Percentiles rank a stretch among this genome's conserved stretches.
Evolutionary conservation across 1,140 invertebrate species (phyloP).

Genomic region (Amphibalanus amphitrite): DNA sequence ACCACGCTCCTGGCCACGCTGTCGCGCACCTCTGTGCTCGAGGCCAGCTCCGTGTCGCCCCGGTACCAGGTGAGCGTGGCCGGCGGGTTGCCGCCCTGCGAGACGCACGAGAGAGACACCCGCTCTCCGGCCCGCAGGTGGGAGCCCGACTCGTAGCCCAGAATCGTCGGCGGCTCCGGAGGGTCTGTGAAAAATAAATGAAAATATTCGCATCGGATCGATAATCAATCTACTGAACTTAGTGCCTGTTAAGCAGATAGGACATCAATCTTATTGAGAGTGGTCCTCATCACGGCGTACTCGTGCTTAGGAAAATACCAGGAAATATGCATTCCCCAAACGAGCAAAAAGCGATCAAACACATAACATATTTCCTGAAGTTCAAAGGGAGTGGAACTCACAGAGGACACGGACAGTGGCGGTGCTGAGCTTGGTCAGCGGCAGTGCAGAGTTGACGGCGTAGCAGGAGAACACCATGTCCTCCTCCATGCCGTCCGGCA

Average conservation of each 20-base stretch:
- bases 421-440: constrained; percentile 66
- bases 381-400: constrained; percentile 48
- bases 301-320: too few species aligned
- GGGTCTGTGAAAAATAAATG: constrained; percentile 29
- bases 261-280: too few species aligned
- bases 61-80: constrained; percentile 17
- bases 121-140: constrained; percentile 24
- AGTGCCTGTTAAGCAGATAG: too few species aligned
- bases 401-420: constrained; percentile 81
- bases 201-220: too few species aligned
- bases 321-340: too few species aligned
- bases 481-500: constrained; percentile 46
- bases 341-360: too few species aligned
- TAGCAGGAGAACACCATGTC: constrained; percentile 67
- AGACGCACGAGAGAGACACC: constrained; percentile 43
- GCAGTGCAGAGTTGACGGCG: constrained; percentile 62
- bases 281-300: too few species aligned
- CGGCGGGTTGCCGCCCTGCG: constrained; percentile 63
- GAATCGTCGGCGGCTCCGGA: constrained; percentile 27
- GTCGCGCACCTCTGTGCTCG: constrained; percentile 9
- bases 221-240: too few species aligned
- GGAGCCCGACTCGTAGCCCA: constrained; percentile 25
- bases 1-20: not conserved
- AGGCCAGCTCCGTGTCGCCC: constrained; percentile 11
- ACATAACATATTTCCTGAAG: too few species aligned